phyloP scores from a whole-genome alignment of 2,113 vertebrate species.

The Bos javanicus region DNA sequence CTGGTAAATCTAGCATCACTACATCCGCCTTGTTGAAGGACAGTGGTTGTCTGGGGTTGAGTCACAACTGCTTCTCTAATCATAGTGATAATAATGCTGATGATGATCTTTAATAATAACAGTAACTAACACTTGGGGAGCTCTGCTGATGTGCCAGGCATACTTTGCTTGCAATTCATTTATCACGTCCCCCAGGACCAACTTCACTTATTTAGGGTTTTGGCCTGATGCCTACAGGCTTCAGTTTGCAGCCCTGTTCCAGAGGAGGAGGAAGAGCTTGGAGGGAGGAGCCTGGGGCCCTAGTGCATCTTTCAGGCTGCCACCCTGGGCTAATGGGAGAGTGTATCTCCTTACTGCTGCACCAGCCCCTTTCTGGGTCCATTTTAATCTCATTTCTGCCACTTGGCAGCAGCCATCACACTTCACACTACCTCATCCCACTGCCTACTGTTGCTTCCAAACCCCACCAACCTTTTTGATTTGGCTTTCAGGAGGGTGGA shows the following conservation, averaged over 20 bases:
- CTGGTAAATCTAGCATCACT: neutral
- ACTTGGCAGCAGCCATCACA: neutral
- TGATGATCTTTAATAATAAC: neutral
- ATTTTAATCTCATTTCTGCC: neutral
- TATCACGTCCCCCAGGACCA: accelerated
- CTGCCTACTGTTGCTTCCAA: neutral
- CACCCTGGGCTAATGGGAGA: neutral
- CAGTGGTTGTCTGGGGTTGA: neutral
- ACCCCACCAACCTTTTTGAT: neutral
- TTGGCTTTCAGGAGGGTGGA: neutral
- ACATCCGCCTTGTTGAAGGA: neutral
- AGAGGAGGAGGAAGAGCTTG: neutral
- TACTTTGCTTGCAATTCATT: neutral
- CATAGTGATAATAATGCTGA: no score
- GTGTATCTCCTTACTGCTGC: neutral
- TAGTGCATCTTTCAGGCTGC: neutral
- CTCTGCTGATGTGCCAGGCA: neutral
- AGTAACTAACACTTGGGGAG: neutral
- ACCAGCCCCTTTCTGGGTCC: neutral
- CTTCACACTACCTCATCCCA: neutral
- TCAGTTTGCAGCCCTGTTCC: neutral
- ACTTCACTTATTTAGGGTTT: neutral
- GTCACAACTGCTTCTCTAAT: neutral
- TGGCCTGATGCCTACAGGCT: no score
- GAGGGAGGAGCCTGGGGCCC: neutral